Evolutionary conservation across 1,140 invertebrate genomes (phyloP), one percentile per base, ranked within the genome.

Genomic region (Chironomus tepperi): DNA sequence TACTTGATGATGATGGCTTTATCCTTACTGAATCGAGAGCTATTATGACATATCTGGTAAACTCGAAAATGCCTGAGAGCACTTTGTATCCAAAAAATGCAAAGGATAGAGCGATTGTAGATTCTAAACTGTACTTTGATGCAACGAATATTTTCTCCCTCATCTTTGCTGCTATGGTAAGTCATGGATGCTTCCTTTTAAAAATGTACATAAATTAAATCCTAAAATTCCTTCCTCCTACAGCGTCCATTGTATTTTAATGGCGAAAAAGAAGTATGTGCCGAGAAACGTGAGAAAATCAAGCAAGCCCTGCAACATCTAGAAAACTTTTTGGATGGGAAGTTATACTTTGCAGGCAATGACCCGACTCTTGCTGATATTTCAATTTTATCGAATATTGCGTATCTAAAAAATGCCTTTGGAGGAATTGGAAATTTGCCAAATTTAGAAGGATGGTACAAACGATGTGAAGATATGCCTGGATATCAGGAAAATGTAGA

Each of bases 51-150:
- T 91, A 91, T 79, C 79, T 91, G 75, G 88, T 83, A 7, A 87
- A 88, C 75, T 83, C 88, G 43, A 87, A 85, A 0, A 86, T 86
- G 73, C 85, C 88, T 75, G 85, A 85, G 76, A n/a, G n/a, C n/a
- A 77, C 83, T 0, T 77, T 91, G 0, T 89, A 90, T 78, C 90
- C 90, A 0, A 87, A 85, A 74, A 86, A 88, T 75, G 83, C 87
- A 0, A 82, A 83, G 21, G 80, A 80, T 42, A 81, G 89, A 74
- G 90, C 89, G 0, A 18, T 89, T 2, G 87, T 92, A 0, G 87
- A 91, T 77, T 84, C 87, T 74, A 81, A 87, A 42, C 81, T 92
- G 0, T 84, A 89, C 75, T 92, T 91, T 77, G 89, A 91, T 78
- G 43, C 43, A 12, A 47, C 43, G 9, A 15, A 15, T 5, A 9